Percentiles rank a stretch among this genome's conserved stretches.
Conservation (phyloP, 1,140 invertebrate species). For the Eumaeus atala region DNA sequence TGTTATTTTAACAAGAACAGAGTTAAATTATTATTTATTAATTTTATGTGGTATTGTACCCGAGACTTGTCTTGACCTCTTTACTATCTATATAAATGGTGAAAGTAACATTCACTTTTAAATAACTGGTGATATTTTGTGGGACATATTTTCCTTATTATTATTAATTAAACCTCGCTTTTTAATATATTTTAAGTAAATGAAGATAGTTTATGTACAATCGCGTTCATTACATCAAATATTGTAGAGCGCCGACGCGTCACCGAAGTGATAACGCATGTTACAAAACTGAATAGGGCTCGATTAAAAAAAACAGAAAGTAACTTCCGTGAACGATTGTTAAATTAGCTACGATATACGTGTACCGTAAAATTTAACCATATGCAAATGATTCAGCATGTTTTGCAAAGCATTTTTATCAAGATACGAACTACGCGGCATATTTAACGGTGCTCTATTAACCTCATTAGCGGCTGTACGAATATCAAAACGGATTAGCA, state of each 20-base stretch:
- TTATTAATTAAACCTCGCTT: background rate
- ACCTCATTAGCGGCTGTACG: conserved; percentile 48
- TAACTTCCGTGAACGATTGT: conserved; percentile 8
- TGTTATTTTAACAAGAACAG: background rate
- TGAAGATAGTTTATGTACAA: conserved; percentile 6
- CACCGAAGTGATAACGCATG: conserved; percentile 23
- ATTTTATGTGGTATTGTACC: background rate
- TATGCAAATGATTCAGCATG: conserved; percentile 70
- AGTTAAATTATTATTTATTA: background rate
- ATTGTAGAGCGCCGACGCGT: conserved; percentile 33
- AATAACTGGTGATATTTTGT: background rate
- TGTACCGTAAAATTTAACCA: conserved; percentile 37
- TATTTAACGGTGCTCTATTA: conserved; percentile 62
- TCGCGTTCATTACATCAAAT: conserved; percentile 23
- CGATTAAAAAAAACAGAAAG: background rate
- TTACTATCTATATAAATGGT: conserved; percentile 17
- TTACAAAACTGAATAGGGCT: conserved; percentile 14
- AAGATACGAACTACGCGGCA: conserved; percentile 63
- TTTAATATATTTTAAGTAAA: background rate
- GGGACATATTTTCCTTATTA: too few relatives aligned
- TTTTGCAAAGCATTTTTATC: conserved; percentile 52
- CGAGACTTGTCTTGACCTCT: conserved; percentile 9
- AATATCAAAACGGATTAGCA: conserved; percentile 24
- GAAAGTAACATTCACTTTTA: conserved; percentile 39
- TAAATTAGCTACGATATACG: conserved; percentile 14